These are phyloP conservation scores for Laterallus jamaicensis DNA, from an alignment of 2,113 vertebrate species.

Conservation along the genomic window DNA sequence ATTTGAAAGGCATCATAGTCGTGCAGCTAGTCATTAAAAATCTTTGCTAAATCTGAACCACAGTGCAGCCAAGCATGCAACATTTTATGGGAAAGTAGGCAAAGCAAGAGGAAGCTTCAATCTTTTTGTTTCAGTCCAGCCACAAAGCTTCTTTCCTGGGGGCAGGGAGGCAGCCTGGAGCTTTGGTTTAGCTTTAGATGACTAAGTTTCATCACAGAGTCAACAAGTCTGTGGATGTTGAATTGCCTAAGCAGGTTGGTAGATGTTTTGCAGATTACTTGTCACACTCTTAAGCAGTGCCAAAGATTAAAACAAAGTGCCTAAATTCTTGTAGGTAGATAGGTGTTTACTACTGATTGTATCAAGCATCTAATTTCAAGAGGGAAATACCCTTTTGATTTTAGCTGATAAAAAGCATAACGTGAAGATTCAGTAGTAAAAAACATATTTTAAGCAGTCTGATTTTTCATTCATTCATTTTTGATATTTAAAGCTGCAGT, in stretches of 20 bases:
- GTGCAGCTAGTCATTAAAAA: background rate
- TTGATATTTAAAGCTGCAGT: background rate
- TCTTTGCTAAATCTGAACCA: background rate
- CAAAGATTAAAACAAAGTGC: background rate
- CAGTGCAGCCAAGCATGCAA: background rate
- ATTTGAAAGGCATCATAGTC: background rate
- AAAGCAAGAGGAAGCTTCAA: background rate
- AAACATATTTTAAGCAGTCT: background rate
- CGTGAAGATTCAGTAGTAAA: background rate
- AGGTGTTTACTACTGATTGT: background rate
- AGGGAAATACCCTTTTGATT: background rate
- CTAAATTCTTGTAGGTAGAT: background rate
- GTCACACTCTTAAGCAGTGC: background rate
- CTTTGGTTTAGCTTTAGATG: background rate
- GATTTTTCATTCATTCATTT: background rate
- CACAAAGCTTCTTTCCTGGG: background rate
- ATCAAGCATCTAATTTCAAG: background rate
- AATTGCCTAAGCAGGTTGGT: background rate
- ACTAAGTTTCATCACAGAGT: background rate
- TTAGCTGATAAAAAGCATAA: background rate
- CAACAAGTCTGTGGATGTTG: background rate
- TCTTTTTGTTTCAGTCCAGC: background rate
- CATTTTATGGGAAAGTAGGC: background rate
- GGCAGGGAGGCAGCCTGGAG: background rate
- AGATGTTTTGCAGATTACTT: background rate